Percentiles rank a stretch among this genome's conserved stretches.
Evolutionary conservation across 37 sponge, comb jelly and placozoan genomes (phyloP).

Genomic region (Crambe crambe): DNA sequence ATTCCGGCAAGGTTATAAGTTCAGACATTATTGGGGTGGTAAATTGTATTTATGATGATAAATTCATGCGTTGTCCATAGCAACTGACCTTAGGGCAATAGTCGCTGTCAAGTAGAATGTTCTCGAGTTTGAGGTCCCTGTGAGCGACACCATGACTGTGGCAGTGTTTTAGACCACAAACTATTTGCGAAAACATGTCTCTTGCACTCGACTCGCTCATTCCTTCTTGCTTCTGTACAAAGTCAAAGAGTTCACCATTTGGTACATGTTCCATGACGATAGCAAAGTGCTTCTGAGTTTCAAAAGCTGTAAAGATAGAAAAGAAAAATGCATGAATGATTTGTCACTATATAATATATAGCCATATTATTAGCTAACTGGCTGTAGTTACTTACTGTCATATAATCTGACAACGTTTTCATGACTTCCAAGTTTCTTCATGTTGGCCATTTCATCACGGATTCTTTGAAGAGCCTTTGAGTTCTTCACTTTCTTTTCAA

Average conservation of each 20-base stretch:
- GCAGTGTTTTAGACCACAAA: conserved; percentile 37
- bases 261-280: conserved; percentile 58
- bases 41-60: background rate
- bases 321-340: too few species aligned
- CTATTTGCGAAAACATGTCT: conserved; percentile 34
- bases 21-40: too few species aligned
- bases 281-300: conserved; percentile 15
- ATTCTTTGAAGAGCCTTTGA: conserved; percentile 1
- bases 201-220: conserved; percentile 38
- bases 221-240: conserved; percentile 26
- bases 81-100: conserved; percentile 55
- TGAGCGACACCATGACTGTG: conserved; percentile 61
- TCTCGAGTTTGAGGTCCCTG: conserved; percentile 78
- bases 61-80: background rate
- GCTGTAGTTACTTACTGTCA: conserved; percentile 36
- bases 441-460: conserved; percentile 32
- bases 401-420: conserved; percentile 24
- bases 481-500: conserved; percentile 15
- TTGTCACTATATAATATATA: background rate
- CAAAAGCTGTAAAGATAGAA: conserved; percentile 36
- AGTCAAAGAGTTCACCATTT: conserved; percentile 56
- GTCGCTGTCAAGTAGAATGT: conserved; percentile 62
- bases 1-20: too few species aligned
- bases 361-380: background rate
- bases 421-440: conserved; percentile 37